A percentile compares a stretch with the other conserved stretches of the same genome.
These are phyloP conservation scores for Butastur rufipennis DNA, from an alignment of 2,113 vertebrate genomes.

Conservation along the genomic window DNA sequence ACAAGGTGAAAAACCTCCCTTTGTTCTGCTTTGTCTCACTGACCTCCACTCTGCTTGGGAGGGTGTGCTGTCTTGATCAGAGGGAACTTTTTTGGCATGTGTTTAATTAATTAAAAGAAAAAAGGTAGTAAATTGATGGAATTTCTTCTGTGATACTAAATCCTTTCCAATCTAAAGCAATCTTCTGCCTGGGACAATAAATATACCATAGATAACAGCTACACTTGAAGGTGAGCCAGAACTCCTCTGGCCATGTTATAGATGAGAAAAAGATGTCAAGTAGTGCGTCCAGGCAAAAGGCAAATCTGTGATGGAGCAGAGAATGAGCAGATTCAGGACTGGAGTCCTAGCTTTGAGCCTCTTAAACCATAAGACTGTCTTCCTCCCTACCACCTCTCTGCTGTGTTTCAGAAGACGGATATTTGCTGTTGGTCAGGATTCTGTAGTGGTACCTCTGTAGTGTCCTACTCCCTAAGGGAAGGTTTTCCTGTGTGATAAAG, in stretches of 20 bases:
- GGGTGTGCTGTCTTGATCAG: background rate
- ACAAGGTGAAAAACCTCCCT: background rate
- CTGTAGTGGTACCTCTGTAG: background rate
- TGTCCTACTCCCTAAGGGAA: background rate
- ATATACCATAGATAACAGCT: background rate
- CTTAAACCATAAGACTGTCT: background rate
- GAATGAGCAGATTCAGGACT: background rate
- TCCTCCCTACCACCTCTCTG: background rate
- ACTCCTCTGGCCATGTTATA: background rate
- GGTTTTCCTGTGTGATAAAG: background rate
- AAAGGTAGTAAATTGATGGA: background rate
- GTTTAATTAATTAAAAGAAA: background rate
- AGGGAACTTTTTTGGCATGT: background rate
- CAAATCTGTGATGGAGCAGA: background rate
- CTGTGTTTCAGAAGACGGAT: background rate
- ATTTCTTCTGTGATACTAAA: background rate
- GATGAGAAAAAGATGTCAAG: slow-evolving; percentile 15
- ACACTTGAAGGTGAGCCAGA: background rate
- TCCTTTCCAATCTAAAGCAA: background rate
- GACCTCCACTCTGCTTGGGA: background rate
- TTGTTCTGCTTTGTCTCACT: background rate
- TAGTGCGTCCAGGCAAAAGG: background rate
- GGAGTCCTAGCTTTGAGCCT: background rate
- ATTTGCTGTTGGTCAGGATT: accelerated
- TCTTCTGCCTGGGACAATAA: background rate